Base-by-base conservation (phyloP, 1,140 invertebrate genomes). In the Drosophila virilis region DNA sequence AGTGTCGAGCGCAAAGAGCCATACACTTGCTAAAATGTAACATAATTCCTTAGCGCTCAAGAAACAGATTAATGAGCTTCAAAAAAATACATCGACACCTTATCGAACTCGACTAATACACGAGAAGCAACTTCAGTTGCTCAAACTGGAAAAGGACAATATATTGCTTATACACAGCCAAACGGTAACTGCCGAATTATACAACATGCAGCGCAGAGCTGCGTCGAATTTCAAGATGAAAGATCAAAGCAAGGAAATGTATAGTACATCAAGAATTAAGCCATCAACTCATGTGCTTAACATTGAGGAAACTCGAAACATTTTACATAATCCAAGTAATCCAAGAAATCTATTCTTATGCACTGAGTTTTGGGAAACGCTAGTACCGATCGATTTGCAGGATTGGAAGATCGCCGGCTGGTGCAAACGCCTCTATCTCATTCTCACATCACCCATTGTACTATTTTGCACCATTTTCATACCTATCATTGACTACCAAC, bases 401-500 rank as follows among this genome's bases (percentile, higher is more conserved):
- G 42, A 62, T 0, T 82, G 80, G 80, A 8, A 51, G 32, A 0
- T 37, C 10, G 50, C 58, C 1, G 71, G 75, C 2, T 37, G n/a
- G 2, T 61, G 62, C 13, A 10, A 28, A 3, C 80, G 80, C 1
- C 1, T 43, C 0, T 58, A 50, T 22, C 28, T 68, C 0, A 43
- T 83, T 1, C 5, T 68, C 1, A 17, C 52, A 4, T 37, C 72
- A 7, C 80, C 76, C 0, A 15, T 83, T 8, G 76, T 66, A 0
- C 7, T 69, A 15, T 13, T 51, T 5, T 32, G 28, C 13, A 8
- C 6, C 1, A 10, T 50, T 17, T 57, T 83, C 2, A 71, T 83
- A n/a, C 80, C 80, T 3, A n/a, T 46, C 28, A 66, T 82, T 13
- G 68, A 83, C 33, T 76, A 42, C 45, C 46, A 59, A 15, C 59